Base-by-base conservation (phyloP, 1,140 invertebrate genomes). In the Brachionus rubens region DNA sequence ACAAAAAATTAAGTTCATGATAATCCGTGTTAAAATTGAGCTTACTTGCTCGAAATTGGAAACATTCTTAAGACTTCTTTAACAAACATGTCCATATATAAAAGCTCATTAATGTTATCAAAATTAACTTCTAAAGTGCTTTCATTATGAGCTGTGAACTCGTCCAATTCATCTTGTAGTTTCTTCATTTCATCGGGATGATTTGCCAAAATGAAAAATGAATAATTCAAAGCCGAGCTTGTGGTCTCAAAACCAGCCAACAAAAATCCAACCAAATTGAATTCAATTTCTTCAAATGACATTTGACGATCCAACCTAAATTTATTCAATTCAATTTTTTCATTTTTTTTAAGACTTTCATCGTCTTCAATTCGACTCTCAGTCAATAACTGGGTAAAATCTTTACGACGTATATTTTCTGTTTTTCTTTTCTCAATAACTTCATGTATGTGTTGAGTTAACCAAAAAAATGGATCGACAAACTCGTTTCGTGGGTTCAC, bases 201-300 rank as follows among this genome's bases (percentile, higher is more conserved):
- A 14, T 78, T 80, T 7, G 86, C 82, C 77, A 88, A 81, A 76
- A 85, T 80, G 77, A 86, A 86, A 65, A 84, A 80, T 10, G 83
- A 80, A 78, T 84, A 87, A 6, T 82, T 81, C 4, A 88, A 70
- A 0, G 84, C 81, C 4, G 82, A 85, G 41, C 86, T 83, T 0
- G 85, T 87, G 4, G 87, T 88, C 77, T 84, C 83, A 70, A 82
- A 84, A 0, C 83, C 83, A 41, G 82, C 82, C 75, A 83, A 50
- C 5, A 83, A 77, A 75, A 84, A 82, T 14, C 83, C 68, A 4
- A 83, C 76, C 6, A 80, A 78, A 47, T 82, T 80, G 10, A 80
- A 79, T n/a, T 80, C 78, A 5, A 83, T 78, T 75, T 83, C 83
- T 14, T 72, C 68, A 41, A 72, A 50, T 1, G 68, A 72, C 68